These are phyloP conservation scores for Ptycholaimellus sp. DNA, from an alignment of 2,888 invertebrate genomes.

Conservation along the genomic window DNA sequence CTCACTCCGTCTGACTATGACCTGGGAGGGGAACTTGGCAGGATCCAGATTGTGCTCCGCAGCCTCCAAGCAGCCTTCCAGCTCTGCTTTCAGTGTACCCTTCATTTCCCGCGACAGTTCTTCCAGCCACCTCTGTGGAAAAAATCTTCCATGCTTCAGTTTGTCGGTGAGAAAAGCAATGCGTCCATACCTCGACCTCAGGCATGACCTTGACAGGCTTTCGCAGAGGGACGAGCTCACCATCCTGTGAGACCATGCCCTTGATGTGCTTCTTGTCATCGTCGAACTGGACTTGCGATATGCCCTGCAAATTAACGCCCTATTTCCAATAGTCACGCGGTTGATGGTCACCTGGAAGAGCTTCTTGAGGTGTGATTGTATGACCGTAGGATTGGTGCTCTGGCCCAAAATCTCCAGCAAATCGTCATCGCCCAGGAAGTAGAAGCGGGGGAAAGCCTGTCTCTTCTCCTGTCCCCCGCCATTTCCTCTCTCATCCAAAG, in stretches of 20 bases:
- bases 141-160: conserved; percentile 2
- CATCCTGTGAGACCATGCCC: conserved; percentile 49
- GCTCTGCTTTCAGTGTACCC: conserved; percentile 44
- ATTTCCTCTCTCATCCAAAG: background rate
- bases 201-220: conserved; percentile 45
- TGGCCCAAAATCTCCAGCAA: conserved; percentile 79
- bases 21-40: conserved; percentile 44
- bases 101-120: conserved; percentile 60
- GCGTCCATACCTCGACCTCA: conserved; percentile 44
- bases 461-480: conserved; percentile 51
- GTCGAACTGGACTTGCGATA: conserved; percentile 47
- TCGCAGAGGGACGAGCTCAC: conserved; percentile 45
- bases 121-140: conserved; percentile 43
- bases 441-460: conserved; percentile 70
- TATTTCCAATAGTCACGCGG: background rate
- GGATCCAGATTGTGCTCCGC: conserved; percentile 35
- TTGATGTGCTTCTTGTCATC: conserved; percentile 36
- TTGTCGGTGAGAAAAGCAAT: background rate
- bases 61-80: conserved; percentile 37
- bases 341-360: conserved; percentile 60
- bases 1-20: too few relatives aligned
- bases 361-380: conserved; percentile 75
- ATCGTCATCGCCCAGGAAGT: conserved; percentile 93
- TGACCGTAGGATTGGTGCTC: conserved; percentile 58
- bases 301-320: conserved; percentile 32